phyloP scores from a whole-genome alignment of 2,797 vertebrate genomes.

The Psittacula derbiana region DNA sequence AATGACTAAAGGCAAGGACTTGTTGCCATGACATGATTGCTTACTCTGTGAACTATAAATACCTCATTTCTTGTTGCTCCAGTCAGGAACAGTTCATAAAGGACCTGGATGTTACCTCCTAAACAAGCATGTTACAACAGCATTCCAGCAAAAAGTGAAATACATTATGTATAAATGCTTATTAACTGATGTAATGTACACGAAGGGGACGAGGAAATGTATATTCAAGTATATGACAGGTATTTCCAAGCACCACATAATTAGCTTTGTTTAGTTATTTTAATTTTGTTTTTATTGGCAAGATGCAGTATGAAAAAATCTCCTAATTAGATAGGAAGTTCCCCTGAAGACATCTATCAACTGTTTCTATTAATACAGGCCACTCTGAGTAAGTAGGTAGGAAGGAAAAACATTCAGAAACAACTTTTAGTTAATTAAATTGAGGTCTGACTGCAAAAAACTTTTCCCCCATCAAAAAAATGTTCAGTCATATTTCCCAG shows the following conservation, averaged over 20 bases:
- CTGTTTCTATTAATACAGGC: conserved; percentile 61
- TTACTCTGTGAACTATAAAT: not conserved
- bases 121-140: not conserved
- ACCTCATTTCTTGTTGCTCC: not conserved
- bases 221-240: conserved; percentile 37
- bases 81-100: not conserved
- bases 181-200: not conserved
- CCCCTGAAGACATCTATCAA: conserved; percentile 70
- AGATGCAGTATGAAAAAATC: conserved; percentile 59
- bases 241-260: conserved; percentile 54
- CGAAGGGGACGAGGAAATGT: conserved; percentile 21
- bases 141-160: not conserved
- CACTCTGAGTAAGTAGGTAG: conserved; percentile 63
- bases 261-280: conserved; percentile 73
- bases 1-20: not conserved
- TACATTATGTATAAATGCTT: not conserved
- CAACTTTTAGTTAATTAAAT: conserved; percentile 65
- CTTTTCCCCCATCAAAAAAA: conserved; percentile 38
- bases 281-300: conserved; percentile 71
- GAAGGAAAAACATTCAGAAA: conserved; percentile 51
- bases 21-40: not conserved
- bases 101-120: not conserved
- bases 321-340: conserved; percentile 71
- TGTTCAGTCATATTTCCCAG: conserved; percentile 23
- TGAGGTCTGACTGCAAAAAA: conserved; percentile 48